These are phyloP conservation scores for Falco berigora DNA, from an alignment of 2,797 vertebrate species.

Conservation along the genomic window DNA sequence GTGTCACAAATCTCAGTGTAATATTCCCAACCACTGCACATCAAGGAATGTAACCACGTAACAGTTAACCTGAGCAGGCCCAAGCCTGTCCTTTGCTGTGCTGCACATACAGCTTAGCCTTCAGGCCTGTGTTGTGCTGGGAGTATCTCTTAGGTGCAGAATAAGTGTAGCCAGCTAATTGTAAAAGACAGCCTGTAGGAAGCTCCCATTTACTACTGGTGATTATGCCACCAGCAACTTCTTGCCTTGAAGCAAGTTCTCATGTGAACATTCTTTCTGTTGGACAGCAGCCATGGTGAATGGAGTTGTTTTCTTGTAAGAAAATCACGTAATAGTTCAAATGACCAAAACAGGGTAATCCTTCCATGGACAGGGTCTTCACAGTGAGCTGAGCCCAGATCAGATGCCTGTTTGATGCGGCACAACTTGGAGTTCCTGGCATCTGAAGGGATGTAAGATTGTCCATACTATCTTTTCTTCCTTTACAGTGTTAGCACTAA, in stretches of 20 bases:
- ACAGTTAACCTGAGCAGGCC: neutral
- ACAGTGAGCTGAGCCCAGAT: accelerated
- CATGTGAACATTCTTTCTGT: neutral
- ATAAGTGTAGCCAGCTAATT: neutral
- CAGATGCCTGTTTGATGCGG: neutral
- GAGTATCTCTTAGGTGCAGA: neutral
- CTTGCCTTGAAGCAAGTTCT: neutral
- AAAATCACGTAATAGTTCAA: neutral
- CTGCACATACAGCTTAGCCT: neutral
- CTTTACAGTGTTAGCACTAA: neutral
- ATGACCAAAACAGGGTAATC: neutral
- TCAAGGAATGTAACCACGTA: neutral
- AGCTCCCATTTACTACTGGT: neutral
- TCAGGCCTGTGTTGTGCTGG: neutral
- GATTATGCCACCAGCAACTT: neutral
- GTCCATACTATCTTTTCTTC: neutral
- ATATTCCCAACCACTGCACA: neutral
- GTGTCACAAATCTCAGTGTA: neutral
- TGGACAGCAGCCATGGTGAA: neutral
- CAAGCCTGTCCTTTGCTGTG: neutral
- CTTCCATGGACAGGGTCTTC: neutral
- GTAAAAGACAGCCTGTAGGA: neutral
- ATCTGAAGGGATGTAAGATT: neutral
- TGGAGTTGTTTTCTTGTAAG: neutral
- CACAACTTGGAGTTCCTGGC: neutral